Conservation (phyloP, 2,888 invertebrate species). For the Orthosia cruda region DNA sequence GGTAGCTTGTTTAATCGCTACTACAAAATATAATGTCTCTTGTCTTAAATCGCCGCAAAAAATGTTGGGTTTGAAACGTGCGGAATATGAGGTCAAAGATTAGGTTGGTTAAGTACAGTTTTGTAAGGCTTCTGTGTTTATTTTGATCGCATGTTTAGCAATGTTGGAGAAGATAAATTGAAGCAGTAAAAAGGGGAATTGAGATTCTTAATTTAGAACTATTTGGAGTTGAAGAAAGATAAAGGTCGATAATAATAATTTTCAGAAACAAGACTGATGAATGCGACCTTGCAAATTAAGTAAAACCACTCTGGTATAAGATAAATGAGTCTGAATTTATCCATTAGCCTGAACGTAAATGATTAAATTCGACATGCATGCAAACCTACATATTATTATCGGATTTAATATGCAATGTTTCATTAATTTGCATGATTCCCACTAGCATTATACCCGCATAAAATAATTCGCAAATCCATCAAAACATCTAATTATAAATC, state of each 20-base stretch:
- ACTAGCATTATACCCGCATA: background rate
- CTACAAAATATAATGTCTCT: slow-evolving; percentile 28
- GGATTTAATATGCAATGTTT: background rate
- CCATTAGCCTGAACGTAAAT: background rate
- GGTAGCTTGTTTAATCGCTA: slow-evolving; percentile 43
- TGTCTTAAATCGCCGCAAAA: slow-evolving; percentile 20
- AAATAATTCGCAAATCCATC: slow-evolving; percentile 2
- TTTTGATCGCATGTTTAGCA: background rate
- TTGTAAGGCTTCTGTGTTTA: background rate
- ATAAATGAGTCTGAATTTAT: background rate
- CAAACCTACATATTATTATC: background rate
- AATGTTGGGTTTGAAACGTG: slow-evolving; percentile 18
- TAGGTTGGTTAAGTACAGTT: slow-evolving; percentile 5
- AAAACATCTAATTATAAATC: slow-evolving; percentile 24
- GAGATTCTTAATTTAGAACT: background rate
- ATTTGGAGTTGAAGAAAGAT: background rate
- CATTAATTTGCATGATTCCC: background rate
- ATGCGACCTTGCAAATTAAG: background rate
- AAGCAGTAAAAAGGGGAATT: background rate
- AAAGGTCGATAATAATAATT: background rate
- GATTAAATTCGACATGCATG: background rate
- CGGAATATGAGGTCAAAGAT: slow-evolving; percentile 37
- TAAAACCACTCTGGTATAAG: background rate
- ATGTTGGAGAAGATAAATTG: background rate
- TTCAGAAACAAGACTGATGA: background rate